These are phyloP conservation scores for Musca vetustissima DNA, from an alignment of 1,140 invertebrate genomes.

Conservation along the genomic window DNA sequence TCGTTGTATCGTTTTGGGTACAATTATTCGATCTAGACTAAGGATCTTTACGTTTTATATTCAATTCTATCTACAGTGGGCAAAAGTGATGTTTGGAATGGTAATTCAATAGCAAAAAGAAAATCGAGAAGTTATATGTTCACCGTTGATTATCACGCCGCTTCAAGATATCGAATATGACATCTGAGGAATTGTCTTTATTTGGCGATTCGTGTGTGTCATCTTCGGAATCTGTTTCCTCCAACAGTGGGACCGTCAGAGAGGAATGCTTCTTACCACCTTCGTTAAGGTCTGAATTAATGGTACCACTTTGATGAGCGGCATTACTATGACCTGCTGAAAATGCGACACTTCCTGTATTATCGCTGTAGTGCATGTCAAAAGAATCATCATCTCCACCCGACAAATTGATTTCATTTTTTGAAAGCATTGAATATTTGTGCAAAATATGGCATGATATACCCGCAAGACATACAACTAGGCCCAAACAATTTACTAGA, in stretches of 20 bases:
- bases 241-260: slow-evolving; percentile 41
- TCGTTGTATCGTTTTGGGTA: too few relatives aligned
- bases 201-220: slow-evolving; percentile 32
- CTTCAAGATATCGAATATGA: slow-evolving; percentile 54
- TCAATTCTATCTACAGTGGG: too few relatives aligned
- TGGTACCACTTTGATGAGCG: background rate
- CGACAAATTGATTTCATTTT: slow-evolving; percentile 27
- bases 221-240: slow-evolving; percentile 49
- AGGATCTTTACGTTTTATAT: too few relatives aligned
- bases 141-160: slow-evolving; percentile 52
- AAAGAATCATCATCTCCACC: slow-evolving; percentile 31
- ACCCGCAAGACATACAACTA: slow-evolving; percentile 85
- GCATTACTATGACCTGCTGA: background rate
- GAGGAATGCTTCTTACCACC: slow-evolving; percentile 25
- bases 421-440: slow-evolving; percentile 61
- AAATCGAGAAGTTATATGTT: too few relatives aligned
- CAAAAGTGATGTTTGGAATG: too few relatives aligned
- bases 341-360: slow-evolving; percentile 1
- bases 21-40: too few relatives aligned
- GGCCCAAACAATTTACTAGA: slow-evolving; percentile 79
- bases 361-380: slow-evolving; percentile 43
- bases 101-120: too few relatives aligned
- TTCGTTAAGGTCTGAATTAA: slow-evolving; percentile 7
- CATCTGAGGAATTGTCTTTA: slow-evolving; percentile 52
- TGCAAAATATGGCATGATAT: slow-evolving; percentile 85